A percentile compares a stretch with the other conserved stretches of the same genome.
phyloP scores from a whole-genome alignment of 1,140 invertebrate genomes.

The Anagrus nilaparvatae region DNA sequence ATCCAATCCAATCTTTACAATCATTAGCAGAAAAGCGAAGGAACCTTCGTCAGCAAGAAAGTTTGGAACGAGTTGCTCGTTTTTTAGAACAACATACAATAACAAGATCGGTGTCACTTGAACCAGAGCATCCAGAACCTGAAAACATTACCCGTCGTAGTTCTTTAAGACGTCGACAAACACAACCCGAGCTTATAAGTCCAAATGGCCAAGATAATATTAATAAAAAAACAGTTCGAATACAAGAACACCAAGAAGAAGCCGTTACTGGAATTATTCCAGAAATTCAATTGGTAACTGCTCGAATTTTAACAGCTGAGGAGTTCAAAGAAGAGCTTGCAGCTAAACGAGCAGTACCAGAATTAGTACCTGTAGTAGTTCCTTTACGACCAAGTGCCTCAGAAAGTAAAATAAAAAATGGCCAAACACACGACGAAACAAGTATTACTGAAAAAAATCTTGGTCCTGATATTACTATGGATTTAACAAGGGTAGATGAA shows the following conservation, averaged over 20 bases:
- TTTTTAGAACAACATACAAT: slow-evolving; percentile 9
- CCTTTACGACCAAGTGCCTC: slow-evolving; percentile 29
- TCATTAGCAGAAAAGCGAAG: too few relatives aligned
- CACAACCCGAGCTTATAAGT: slow-evolving; percentile 8
- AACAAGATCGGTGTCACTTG: too few relatives aligned
- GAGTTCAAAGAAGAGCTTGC: slow-evolving; percentile 20
- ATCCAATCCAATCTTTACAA: too few relatives aligned
- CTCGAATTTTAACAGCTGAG: slow-evolving; percentile 29
- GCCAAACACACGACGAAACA: slow-evolving; percentile 16
- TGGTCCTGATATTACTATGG: slow-evolving; percentile 32
- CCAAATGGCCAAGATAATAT: slow-evolving; percentile 21
- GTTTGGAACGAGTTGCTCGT: slow-evolving; percentile 7
- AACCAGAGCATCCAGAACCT: too few relatives aligned
- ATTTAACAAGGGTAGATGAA: slow-evolving; percentile 29
- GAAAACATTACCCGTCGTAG: slow-evolving; percentile 6
- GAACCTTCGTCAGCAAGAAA: slow-evolving; percentile 9
- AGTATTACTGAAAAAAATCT: slow-evolving; percentile 32
- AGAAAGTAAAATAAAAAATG: slow-evolving; percentile 23
- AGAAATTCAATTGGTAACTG: slow-evolving; percentile 28
- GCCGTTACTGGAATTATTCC: too few relatives aligned
- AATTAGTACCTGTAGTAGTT: too few relatives aligned
- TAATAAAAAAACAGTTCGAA: slow-evolving; percentile 30
- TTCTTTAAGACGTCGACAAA: slow-evolving; percentile 27
- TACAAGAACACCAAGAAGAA: too few relatives aligned
- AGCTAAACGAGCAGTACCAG: slow-evolving; percentile 11